Evolutionary conservation across 2,113 vertebrate species (phyloP), one percentile per base, ranked within the genome.

Genomic region (Chlamydotis undulata): DNA sequence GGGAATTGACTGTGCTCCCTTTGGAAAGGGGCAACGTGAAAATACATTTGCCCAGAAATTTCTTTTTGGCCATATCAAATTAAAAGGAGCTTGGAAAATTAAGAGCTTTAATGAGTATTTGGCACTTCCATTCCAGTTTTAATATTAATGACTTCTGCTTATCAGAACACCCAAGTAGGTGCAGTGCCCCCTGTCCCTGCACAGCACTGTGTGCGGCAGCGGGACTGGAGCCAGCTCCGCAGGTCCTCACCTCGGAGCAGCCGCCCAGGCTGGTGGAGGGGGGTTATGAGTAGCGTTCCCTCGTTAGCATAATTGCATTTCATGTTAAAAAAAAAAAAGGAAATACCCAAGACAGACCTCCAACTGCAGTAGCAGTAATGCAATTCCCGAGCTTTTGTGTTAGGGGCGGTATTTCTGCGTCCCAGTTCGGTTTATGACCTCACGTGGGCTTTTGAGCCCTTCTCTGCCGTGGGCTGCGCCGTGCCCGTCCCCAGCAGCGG

Each of bases 381-480:
- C 29, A 0, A 0, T 75, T 91, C 19, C 79, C 25, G 18, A 28
- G 47, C 19, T 25, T 29, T 28, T 28, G 61, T 31, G 14, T 52
- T 23, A 13, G 60, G 83, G 55, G 18, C 0, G 0, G 8, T 31
- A 8, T 57, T 85, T 56, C 81, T 45, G 47, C 11, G 0, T 81
- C 78, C 56, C 0, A 0, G 4, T 26, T 49, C 0, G 0, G 4
- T 49, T 61, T 37, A 9, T 1, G 0, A 24, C 19, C 13, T 33
- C 4, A 0, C 4, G 0, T 23, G 1, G 0, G 56, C 6, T 87
- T 87, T 31, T 5, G 57, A 68, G 79, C 41, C 50, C 19, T 43
- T n/a, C 41, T 11, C 31, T 61, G 22, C 79, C 33, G 8, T 23
- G 65, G 65, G 39, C 28, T 43, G 63, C 2, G 2, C 79, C 3